These are phyloP conservation scores for Pseudolaguvia tuberculata DNA, from an alignment of 2,113 vertebrate species.

Conservation along the genomic window DNA sequence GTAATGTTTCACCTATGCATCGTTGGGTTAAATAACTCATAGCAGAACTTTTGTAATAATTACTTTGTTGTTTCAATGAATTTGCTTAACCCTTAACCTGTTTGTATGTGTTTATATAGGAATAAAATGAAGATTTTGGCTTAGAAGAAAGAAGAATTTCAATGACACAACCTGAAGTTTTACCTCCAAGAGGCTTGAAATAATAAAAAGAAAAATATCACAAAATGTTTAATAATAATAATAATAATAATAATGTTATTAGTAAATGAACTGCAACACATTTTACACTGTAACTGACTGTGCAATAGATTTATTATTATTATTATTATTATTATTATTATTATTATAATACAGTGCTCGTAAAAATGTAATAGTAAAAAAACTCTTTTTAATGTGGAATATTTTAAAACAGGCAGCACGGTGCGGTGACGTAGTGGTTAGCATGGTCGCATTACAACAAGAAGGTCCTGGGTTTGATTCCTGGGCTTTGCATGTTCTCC, in stretches of 20 bases:
- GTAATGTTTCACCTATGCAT: not conserved
- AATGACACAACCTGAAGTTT: not conserved
- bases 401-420: too few relatives aligned
- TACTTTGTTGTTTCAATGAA: not conserved
- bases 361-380: too few relatives aligned
- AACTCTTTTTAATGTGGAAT: too few relatives aligned
- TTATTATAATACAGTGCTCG: too few relatives aligned
- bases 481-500: too few relatives aligned
- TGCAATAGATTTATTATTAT: not conserved
- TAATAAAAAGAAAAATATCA: not conserved
- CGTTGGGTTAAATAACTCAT: not conserved
- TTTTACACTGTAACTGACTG: not conserved
- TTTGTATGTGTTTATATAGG: constrained; percentile 31
- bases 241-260: not conserved
- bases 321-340: too few relatives aligned
- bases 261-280: not conserved
- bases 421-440: too few relatives aligned
- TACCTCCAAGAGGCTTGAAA: not conserved
- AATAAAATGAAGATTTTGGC: constrained; percentile 41
- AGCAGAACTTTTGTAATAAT: not conserved
- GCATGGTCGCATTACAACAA: too few relatives aligned
- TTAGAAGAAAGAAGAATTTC: constrained; percentile 23
- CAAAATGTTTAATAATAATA: not conserved
- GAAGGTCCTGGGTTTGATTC: too few relatives aligned
- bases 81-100: not conserved